Conservation (phyloP, 2,113 vertebrate genomes). For the Siniperca chuatsi region DNA sequence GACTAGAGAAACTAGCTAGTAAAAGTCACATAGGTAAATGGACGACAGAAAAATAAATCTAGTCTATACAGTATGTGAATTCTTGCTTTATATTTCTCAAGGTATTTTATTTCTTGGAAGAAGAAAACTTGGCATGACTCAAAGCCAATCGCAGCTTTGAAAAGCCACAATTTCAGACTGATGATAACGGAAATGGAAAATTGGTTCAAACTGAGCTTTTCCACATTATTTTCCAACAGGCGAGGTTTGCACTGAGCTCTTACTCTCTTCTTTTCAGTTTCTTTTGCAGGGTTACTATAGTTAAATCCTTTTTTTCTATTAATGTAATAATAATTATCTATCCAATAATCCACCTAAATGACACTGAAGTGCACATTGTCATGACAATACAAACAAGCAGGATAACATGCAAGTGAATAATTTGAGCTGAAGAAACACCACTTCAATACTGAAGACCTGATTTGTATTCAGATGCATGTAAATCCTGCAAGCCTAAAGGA, state of each 20-base stretch:
- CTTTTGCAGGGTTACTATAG: neutral
- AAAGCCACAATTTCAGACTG: slow-evolving; percentile 26
- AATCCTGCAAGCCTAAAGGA: slow-evolving; percentile 57
- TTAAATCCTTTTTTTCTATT: neutral
- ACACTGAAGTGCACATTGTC: slow-evolving; percentile 25
- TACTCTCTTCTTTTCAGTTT: neutral
- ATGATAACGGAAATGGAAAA: slow-evolving; percentile 43
- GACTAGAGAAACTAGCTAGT: neutral
- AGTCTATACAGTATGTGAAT: neutral
- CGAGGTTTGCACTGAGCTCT: neutral
- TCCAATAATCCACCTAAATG: slow-evolving; percentile 43
- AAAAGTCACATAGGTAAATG: slow-evolving; percentile 1
- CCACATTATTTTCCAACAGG: slow-evolving; percentile 13
- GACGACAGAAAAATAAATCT: neutral
- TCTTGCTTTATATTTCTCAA: neutral
- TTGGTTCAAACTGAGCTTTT: slow-evolving; percentile 33
- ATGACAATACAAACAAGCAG: slow-evolving; percentile 39
- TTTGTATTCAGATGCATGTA: slow-evolving; percentile 77
- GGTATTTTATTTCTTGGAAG: neutral
- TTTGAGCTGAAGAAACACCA: slow-evolving; percentile 31
- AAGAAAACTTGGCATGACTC: slow-evolving; percentile 12
- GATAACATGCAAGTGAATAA: slow-evolving; percentile 41
- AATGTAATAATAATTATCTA: slow-evolving; percentile 27
- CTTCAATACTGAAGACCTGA: slow-evolving; percentile 56
- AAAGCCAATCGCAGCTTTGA: slow-evolving; percentile 28